Evolutionary conservation across 2,113 vertebrate genomes (phyloP).

Genomic region (Octodon degus): DNA sequence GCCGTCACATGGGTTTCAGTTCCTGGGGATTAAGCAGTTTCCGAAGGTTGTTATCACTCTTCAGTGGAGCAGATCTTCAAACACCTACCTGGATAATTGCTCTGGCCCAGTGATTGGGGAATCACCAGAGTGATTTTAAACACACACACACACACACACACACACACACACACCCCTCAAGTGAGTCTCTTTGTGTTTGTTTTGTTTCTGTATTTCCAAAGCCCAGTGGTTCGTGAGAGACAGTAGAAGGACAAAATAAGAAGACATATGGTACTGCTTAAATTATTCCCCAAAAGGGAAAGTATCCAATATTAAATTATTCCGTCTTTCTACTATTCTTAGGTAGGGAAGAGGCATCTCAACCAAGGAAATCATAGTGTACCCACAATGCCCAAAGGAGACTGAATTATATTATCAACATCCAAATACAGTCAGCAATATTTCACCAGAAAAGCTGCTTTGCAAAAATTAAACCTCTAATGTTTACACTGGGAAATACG

Average conservation of each 20-base stretch:
- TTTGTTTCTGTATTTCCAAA: conserved; percentile 72
- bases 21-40: conserved; percentile 69
- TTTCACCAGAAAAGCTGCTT: conserved; percentile 76
- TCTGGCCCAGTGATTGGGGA: conserved; percentile 57
- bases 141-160: conserved; percentile 21
- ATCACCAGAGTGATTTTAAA: conserved; percentile 38
- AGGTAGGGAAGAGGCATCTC: conserved; percentile 66
- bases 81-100: conserved; percentile 77
- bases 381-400: conserved; percentile 71
- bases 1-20: conserved; percentile 53
- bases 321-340: conserved; percentile 75
- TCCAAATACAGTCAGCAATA: conserved; percentile 79
- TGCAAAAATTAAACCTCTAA: conserved; percentile 72
- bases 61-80: conserved; percentile 70
- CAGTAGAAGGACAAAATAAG: conserved; percentile 66
- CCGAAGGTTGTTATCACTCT: conserved; percentile 73
- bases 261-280: conserved; percentile 74
- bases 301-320: conserved; percentile 68
- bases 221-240: not conserved
- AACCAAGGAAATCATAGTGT: conserved; percentile 75
- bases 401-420: conserved; percentile 76
- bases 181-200: conserved; percentile 56
- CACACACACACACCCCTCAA: not conserved
- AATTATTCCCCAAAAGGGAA: conserved; percentile 77
- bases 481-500: conserved; percentile 76